Evolutionary conservation across 2,888 invertebrate genomes (phyloP).

Genomic region (Tipula unca): DNA sequence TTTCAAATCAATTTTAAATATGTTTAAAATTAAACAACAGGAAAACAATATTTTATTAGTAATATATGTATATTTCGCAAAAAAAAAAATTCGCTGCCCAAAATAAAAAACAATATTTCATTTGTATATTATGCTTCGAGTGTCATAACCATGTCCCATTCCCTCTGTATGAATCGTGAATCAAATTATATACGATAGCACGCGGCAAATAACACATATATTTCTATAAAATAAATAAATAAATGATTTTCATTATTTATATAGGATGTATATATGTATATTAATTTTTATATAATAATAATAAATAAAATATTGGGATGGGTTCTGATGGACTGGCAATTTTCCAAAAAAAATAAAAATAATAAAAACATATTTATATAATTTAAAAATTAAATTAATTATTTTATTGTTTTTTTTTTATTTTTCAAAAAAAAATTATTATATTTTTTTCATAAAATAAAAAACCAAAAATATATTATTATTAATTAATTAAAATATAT

Average conservation of each 20-base stretch:
- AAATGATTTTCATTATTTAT: slow-evolving; percentile 8
- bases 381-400: slow-evolving; percentile 8
- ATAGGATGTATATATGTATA: not conserved
- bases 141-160: not conserved
- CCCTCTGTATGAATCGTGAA: not conserved
- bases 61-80: not conserved
- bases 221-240: not conserved
- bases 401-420: not conserved
- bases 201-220: not conserved
- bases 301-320: not conserved
- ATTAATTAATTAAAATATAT: slow-evolving; percentile 18
- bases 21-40: not conserved
- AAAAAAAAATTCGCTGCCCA: not conserved
- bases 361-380: slow-evolving; percentile 2
- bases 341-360: not conserved
- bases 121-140: not conserved
- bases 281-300: not conserved
- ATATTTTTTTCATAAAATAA: slow-evolving; percentile 9
- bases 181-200: not conserved
- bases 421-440: not conserved
- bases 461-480: not conserved
- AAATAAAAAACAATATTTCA: not conserved
- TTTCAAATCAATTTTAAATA: not conserved
- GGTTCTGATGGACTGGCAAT: not conserved
- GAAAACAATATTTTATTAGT: not conserved